A percentile compares a stretch with the other conserved stretches of the same genome.
These are phyloP conservation scores for Seira sanloemensis DNA, from an alignment of 2,888 invertebrate species.

Conservation along the genomic window DNA sequence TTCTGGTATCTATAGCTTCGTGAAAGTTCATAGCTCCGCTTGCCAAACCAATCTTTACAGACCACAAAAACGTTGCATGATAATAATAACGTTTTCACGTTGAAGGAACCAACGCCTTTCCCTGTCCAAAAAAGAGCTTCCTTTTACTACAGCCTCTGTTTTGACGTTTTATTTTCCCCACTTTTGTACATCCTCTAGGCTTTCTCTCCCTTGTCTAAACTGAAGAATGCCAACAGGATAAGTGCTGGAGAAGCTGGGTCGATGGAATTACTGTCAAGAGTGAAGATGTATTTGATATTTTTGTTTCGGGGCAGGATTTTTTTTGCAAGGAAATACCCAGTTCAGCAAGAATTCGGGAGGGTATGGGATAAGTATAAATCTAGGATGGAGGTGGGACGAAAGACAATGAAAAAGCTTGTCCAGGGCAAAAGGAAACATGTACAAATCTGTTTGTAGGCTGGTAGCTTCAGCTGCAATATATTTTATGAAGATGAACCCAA, in stretches of 20 bases:
- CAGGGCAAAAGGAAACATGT: background rate
- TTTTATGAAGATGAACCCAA: background rate
- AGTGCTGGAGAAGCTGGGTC: constrained; percentile 20
- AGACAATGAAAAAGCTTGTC: constrained; percentile 1
- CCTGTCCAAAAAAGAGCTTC: constrained; percentile 15
- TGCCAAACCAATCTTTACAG: background rate
- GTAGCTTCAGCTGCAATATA: background rate
- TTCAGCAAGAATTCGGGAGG: background rate
- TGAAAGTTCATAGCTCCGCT: background rate
- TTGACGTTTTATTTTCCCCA: constrained; percentile 36
- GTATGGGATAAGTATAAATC: background rate
- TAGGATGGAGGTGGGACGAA: background rate
- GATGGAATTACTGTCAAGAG: constrained; percentile 60
- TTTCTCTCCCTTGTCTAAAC: background rate
- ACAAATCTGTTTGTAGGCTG: background rate
- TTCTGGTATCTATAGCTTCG: background rate
- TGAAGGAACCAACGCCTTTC: constrained; percentile 3
- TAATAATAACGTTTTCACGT: background rate
- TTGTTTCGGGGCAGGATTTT: constrained; percentile 14
- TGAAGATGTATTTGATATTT: constrained; percentile 56
- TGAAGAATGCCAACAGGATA: background rate
- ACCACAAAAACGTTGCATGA: background rate
- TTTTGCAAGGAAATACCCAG: constrained; percentile 16
- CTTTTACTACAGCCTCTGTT: constrained; percentile 21
- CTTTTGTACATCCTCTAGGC: constrained; percentile 12